Conservation (phyloP, 2,113 vertebrate genomes). For the Rhinichthys klamathensis region DNA sequence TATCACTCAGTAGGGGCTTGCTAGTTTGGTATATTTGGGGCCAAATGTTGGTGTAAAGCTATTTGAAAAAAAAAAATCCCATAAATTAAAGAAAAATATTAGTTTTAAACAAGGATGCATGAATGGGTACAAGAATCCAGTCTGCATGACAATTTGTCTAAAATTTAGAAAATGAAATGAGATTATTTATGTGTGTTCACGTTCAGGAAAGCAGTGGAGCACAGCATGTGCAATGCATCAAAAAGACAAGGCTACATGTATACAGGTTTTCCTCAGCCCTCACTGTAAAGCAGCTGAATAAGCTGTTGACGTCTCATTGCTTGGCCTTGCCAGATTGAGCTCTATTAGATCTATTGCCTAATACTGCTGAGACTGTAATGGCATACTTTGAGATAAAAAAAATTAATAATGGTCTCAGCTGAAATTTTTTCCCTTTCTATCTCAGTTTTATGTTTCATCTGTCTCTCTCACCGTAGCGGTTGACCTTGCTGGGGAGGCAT, state of each 20-base stretch:
- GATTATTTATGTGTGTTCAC: not conserved
- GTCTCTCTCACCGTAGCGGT: slow-evolving; percentile 1
- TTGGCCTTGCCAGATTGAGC: slow-evolving; percentile 30
- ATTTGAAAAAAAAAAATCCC: not conserved
- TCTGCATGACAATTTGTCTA: not conserved
- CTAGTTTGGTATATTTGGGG: not conserved
- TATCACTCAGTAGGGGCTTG: not conserved
- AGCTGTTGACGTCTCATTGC: not conserved
- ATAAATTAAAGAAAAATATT: too few species aligned
- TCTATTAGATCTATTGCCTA: slow-evolving; percentile 49
- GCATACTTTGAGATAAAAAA: slow-evolving; percentile 56
- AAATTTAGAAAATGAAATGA: not conserved
- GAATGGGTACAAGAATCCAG: too few species aligned
- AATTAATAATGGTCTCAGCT: slow-evolving; percentile 55
- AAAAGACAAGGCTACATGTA: too few species aligned
- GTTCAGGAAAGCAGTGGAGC: not conserved
- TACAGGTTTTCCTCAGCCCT: not conserved
- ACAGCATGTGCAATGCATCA: not conserved
- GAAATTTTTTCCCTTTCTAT: slow-evolving; percentile 31
- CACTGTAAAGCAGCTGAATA: not conserved
- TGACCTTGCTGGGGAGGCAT: slow-evolving; percentile 30
- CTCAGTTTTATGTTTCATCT: slow-evolving; percentile 12
- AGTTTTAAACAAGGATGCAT: too few species aligned
- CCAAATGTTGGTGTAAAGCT: not conserved
- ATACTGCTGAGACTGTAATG: slow-evolving; percentile 36